Evolutionary conservation across 2,888 invertebrate genomes (phyloP), one percentile per base, ranked within the genome.

Genomic region (Eupithecia subumbrata): DNA sequence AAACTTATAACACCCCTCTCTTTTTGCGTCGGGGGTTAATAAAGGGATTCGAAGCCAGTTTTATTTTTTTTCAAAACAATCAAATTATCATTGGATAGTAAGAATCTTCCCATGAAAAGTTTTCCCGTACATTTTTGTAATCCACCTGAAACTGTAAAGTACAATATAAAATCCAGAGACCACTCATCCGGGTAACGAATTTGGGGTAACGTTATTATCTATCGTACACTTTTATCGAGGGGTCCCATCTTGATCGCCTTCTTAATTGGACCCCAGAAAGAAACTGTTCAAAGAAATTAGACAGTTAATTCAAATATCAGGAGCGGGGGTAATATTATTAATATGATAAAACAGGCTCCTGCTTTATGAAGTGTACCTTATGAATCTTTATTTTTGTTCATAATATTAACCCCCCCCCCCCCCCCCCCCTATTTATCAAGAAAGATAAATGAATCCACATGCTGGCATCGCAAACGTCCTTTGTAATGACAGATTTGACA

Each of bases 201-300:
- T 87, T 87, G 84, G 89, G 89, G 85, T 87, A 85, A 89, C 88
- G 89, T 86, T 86, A 88, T 91, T 89, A 90, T 89, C 86, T 86
- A 86, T 86, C 85, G 82, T 81, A 75, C 84, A 88, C 86, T 87
- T 87, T 87, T 90, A 77, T 76, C 77, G 76, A 30, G 76, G 73
- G 73, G 64, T 64, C 64, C 63, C 70, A 74, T 86, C 79, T 78
- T 87, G 85, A 90, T 92, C 89, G 86, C 86, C 87, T 88, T 89
- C 87, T 89, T 91, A 92, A 92, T 93, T 92, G 90, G 86, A 79
- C 85, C 84, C 85, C 79, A 84, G 84, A 85, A 82, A 88, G 89
- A 91, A 91, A 91, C 88, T 90, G 89, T 90, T 90, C 84, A 85
- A 87, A 88, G 88, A 90, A 91, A 92, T 92, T 89, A 90, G 87